phyloP scores from a whole-genome alignment of 2,797 vertebrate species.

The Aeoliscus strigatus region DNA sequence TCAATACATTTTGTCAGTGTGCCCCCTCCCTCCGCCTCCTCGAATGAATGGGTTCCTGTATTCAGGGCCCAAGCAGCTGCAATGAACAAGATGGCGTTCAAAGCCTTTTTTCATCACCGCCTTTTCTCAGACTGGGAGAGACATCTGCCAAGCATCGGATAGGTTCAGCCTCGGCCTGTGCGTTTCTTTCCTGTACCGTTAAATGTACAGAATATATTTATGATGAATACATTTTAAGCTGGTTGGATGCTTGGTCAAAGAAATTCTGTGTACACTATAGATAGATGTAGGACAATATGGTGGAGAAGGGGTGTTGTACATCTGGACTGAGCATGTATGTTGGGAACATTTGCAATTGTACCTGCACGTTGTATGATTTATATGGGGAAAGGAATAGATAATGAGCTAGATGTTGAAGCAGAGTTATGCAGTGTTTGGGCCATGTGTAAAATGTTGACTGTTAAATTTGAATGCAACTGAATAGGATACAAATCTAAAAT shows the following conservation, averaged over 20 bases:
- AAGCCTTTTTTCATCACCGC: conserved; percentile 73
- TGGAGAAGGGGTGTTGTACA: conserved; percentile 40
- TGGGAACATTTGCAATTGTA: conserved; percentile 1
- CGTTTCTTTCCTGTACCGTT: conserved; percentile 16
- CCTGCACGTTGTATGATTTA: conserved; percentile 2
- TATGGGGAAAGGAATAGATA: neutral
- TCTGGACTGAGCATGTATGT: conserved; percentile 23
- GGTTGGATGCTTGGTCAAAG: conserved; percentile 3
- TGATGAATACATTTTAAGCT: conserved; percentile 2
- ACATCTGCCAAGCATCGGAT: conserved; percentile 63
- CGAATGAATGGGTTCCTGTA: conserved; percentile 90
- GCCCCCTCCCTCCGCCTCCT: conserved; percentile 56
- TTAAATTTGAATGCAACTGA: neutral
- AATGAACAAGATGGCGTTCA: conserved; percentile 96
- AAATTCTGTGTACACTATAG: conserved; percentile 22
- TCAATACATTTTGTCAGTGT: conserved; percentile 59
- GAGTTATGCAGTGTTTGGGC: neutral
- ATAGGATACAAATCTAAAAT: too few species aligned
- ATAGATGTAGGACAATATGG: conserved; percentile 56
- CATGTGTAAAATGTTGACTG: neutral
- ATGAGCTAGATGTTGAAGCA: neutral
- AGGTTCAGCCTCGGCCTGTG: conserved; percentile 38
- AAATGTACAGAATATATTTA: conserved; percentile 17
- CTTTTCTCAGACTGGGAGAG: conserved; percentile 61
- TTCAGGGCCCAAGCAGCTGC: conserved; percentile 87